phyloP scores from a whole-genome alignment of 1,140 invertebrate species.

The Penaeus chinensis region DNA sequence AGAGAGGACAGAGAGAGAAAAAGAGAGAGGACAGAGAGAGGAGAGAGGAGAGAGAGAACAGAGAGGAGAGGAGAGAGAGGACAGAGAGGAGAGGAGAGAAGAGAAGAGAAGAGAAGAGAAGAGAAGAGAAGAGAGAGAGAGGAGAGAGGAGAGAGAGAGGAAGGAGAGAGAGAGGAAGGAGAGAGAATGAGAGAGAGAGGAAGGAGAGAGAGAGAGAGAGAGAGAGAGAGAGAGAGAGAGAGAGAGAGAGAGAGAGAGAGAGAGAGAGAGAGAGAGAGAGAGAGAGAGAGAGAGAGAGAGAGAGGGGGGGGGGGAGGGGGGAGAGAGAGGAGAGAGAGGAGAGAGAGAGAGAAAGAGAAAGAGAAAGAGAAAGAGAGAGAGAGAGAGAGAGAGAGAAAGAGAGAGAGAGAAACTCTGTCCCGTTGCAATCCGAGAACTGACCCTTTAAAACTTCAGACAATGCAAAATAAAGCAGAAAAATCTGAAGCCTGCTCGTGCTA shows the following conservation, averaged over 20 bases:
- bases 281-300: background rate
- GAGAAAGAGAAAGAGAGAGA: constrained; percentile 26
- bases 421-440: too few species aligned
- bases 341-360: constrained; percentile 39
- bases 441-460: too few species aligned
- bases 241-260: background rate
- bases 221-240: background rate
- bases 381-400: too few species aligned
- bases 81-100: background rate
- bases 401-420: too few species aligned
- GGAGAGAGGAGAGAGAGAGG: too few species aligned
- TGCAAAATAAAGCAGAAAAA: too few species aligned
- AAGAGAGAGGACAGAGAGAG: constrained; percentile 37
- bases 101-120: constrained; percentile 10
- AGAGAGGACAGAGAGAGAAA: constrained; percentile 38
- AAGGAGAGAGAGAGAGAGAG: background rate
- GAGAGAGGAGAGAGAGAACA: background rate
- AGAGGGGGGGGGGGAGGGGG: background rate
- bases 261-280: too few species aligned
- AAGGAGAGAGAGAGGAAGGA: too few species aligned
- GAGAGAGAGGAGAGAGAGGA: background rate
- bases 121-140: background rate
- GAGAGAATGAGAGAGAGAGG: background rate
- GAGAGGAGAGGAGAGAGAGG: too few species aligned
- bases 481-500: too few species aligned